phyloP scores from a whole-genome alignment of 1,140 invertebrate species.

The Dendrolimus kikuchii region DNA sequence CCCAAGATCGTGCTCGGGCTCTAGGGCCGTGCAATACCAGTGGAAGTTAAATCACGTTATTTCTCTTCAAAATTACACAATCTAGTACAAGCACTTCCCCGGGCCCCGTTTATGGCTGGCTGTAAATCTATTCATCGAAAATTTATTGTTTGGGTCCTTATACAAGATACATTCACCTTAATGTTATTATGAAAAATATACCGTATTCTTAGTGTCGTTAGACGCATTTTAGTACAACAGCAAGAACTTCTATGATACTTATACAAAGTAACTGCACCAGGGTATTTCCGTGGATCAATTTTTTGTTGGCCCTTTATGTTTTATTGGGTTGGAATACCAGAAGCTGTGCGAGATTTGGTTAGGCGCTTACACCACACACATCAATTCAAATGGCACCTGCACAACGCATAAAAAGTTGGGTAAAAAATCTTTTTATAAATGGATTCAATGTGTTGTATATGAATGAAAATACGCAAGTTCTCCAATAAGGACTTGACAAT shows the following conservation, averaged over 20 bases:
- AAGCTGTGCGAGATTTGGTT: too few relatives aligned
- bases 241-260: background rate
- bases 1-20: too few relatives aligned
- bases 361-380: too few relatives aligned
- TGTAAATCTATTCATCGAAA: conserved; percentile 26
- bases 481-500: too few relatives aligned
- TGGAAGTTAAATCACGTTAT: conserved; percentile 3
- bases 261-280: conserved; percentile 12
- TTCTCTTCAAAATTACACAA: conserved; percentile 17
- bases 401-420: conserved; percentile 1
- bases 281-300: conserved; percentile 23
- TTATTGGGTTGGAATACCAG: conserved; percentile 6
- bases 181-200: too few relatives aligned
- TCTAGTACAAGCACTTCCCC: conserved; percentile 12
- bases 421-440: background rate
- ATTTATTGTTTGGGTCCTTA: conserved; percentile 20
- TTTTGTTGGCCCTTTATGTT: conserved; percentile 20
- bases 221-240: too few relatives aligned
- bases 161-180: too few relatives aligned
- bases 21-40: background rate
- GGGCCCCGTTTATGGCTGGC: conserved; percentile 21
- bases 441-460: too few relatives aligned
- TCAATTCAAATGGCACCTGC: too few relatives aligned
- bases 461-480: too few relatives aligned
- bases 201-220: too few relatives aligned